Evolutionary conservation across 2,797 vertebrate genomes (phyloP), one percentile per base, ranked within the genome.

Genomic region (Emydoidea blandingii): DNA sequence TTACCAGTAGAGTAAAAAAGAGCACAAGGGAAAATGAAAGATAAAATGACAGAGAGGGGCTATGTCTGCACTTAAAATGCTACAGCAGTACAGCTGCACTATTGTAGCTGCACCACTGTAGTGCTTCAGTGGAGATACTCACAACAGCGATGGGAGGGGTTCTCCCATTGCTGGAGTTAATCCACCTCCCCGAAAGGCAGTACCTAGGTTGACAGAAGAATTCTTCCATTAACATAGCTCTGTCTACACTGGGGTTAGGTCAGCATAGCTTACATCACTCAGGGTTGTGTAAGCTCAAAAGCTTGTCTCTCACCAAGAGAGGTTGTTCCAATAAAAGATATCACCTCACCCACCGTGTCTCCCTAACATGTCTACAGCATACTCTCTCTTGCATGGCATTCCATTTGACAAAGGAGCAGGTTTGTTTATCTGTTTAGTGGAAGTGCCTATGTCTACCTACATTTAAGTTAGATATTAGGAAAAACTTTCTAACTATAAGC

Each of bases 1-100:
- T 89, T 47, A 89, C 14, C 89, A 1, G n/a, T 25, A 86, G 12
- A 79, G 89, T 7, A 4, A 78, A 65, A 52, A 74, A 54, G 10
- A 83, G 37, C 3, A 31, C 34, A 85, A 86, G 4, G 57, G 50
- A 72, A 2, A 44, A 25, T 74, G 15, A 88, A 31, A 79, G 37
- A 41, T 2, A 10, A 86, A 85, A 57, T 0, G 0, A 4, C 12
- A 16, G 8, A 72, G 18, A 41, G n/a, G 19, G n/a, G 9, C 65
- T 68, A 21, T 37, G 65, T 37, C 65, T 23, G 37, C 19, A 68
- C n/a, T 68, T 68, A 21, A 65, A 65, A 65, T 18, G 62, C 62
- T 65, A 65, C 59, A 65, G 8, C 59, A 23, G 53, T 54, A 54
- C 53, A 54, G 21, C 53, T 54, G 53, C 53, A 54, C 53, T 23